Evolutionary conservation across 2,113 vertebrate genomes (phyloP).

Genomic region (Hyla sarda): DNA sequence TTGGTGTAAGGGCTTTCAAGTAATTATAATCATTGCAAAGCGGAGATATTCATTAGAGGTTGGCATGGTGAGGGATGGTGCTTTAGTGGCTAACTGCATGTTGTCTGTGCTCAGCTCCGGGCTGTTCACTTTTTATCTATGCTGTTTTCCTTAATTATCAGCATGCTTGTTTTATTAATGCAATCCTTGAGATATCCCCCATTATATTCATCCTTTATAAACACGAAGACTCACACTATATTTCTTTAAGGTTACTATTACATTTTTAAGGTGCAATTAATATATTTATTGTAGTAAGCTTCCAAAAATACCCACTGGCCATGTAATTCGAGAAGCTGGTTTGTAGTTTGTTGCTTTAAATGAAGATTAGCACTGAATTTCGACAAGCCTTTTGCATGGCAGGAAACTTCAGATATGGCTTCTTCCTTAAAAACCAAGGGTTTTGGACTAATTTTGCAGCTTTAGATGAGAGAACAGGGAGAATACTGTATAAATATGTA

Average conservation of each 20-base stretch:
- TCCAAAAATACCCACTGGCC: too few relatives aligned
- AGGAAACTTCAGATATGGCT: too few relatives aligned
- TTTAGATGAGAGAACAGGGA: too few relatives aligned
- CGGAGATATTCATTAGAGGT: constrained; percentile 47
- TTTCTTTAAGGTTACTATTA: not conserved
- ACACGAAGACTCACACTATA: not conserved
- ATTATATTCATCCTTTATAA: not conserved
- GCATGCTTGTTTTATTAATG: not conserved
- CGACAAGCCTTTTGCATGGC: too few relatives aligned
- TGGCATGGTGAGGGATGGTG: constrained; percentile 48
- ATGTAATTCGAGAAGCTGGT: too few relatives aligned
- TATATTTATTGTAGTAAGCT: not conserved
- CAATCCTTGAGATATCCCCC: not conserved
- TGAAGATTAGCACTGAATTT: too few relatives aligned
- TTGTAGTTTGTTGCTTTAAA: too few relatives aligned
- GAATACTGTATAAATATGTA: too few relatives aligned
- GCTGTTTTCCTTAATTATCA: not conserved
- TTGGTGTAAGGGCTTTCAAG: constrained; percentile 78
- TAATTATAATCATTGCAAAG: constrained; percentile 69
- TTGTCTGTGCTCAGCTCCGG: not conserved
- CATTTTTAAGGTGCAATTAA: not conserved
- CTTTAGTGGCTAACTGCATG: constrained; percentile 19
- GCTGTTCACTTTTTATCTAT: constrained; percentile 25
- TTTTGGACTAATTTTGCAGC: too few relatives aligned
- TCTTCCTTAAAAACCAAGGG: too few relatives aligned